phyloP scores from a whole-genome alignment of 2,113 vertebrate species.

The Osmerus mordax region DNA sequence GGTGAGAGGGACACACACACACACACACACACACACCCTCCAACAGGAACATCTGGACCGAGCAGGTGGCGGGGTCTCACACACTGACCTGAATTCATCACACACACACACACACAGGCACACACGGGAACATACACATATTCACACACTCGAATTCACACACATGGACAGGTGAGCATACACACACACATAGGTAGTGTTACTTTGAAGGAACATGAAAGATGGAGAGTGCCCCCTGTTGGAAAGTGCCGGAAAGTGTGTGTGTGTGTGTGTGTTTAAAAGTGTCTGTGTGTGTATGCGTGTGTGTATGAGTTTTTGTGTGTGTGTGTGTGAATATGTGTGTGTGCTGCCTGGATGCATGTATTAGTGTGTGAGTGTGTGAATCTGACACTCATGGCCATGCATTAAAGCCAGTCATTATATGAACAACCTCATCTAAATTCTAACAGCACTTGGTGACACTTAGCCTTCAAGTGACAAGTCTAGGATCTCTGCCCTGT shows the following conservation, averaged over 20 bases:
- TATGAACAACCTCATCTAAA: too few relatives aligned
- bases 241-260: too few relatives aligned
- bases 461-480: not conserved
- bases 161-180: conserved; percentile 5
- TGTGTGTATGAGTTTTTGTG: conserved; percentile 4
- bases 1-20: conserved; percentile 19
- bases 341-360: not conserved
- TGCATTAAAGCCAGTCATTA: not conserved
- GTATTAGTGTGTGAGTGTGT: not conserved
- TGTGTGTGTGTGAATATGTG: conserved; percentile 12
- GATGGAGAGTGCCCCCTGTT: too few relatives aligned
- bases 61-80: conserved; percentile 17
- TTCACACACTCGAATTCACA: conserved; percentile 15
- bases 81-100: not conserved
- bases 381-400: not conserved
- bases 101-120: conserved; percentile 10
- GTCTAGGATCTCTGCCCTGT: not conserved
- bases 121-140: conserved; percentile 5
- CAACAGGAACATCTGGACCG: conserved; percentile 35
- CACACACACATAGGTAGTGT: not conserved
- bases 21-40: not conserved
- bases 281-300: not conserved
- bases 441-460: too few relatives aligned
- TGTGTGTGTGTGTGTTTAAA: too few relatives aligned
- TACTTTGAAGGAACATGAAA: too few relatives aligned